A percentile compares a stretch with the other conserved stretches of the same genome.
Conservation (phyloP, 64 coral and sea anemone genomes). For the Porites lutea region DNA sequence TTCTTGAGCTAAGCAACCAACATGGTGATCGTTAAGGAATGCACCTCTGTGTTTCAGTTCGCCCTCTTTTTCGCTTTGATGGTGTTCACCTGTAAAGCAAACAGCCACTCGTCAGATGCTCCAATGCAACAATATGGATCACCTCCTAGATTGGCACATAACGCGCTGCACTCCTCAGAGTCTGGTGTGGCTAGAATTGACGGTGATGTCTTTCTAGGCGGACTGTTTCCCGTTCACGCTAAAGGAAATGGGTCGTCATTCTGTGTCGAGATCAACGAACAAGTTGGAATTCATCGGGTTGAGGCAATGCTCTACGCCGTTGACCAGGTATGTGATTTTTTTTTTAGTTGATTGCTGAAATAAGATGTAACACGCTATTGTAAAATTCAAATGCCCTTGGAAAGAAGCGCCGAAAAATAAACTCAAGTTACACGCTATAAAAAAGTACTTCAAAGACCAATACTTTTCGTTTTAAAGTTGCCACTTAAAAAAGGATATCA, state of each 20-base stretch:
- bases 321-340: conserved; percentile 57
- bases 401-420: neutral
- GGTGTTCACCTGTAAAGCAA: neutral
- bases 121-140: neutral
- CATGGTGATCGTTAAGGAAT: neutral
- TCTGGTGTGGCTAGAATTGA: neutral
- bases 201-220: conserved; percentile 78
- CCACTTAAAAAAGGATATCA: too few species aligned
- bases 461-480: too few species aligned
- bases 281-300: conserved; percentile 92
- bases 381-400: neutral
- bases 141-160: neutral
- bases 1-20: neutral
- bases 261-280: conserved; percentile 75
- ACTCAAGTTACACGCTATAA: too few species aligned
- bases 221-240: conserved; percentile 69
- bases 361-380: neutral
- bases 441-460: too few species aligned
- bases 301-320: conserved; percentile 95
- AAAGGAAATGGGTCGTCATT: conserved; percentile 8
- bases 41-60: neutral
- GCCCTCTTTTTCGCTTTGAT: neutral
- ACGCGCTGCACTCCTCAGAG: neutral
- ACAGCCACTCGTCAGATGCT: neutral
- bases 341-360: neutral